Evolutionary conservation across 2,113 vertebrate species (phyloP).

Genomic region (Gasterosteus nipponicus): DNA sequence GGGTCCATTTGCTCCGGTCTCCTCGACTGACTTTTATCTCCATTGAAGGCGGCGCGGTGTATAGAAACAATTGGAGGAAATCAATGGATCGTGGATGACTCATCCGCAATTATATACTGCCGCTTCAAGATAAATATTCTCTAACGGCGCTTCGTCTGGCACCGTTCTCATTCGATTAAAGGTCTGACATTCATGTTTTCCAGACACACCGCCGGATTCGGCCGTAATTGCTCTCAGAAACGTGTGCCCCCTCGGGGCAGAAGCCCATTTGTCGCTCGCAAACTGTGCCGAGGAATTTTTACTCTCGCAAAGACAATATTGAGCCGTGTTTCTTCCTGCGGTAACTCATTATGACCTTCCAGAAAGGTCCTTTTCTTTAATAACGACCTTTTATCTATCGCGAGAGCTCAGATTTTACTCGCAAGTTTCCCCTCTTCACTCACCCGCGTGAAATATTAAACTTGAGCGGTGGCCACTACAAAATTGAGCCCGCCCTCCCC

Average conservation of each 20-base stretch:
- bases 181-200: slow-evolving; percentile 41
- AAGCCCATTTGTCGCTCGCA: slow-evolving; percentile 33
- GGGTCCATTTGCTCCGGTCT: slow-evolving; percentile 12
- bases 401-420: slow-evolving; percentile 12
- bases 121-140: slow-evolving; percentile 31
- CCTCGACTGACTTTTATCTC: background rate
- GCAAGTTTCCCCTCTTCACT: slow-evolving; percentile 10
- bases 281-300: slow-evolving; percentile 27
- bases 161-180: slow-evolving; percentile 39
- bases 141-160: slow-evolving; percentile 19
- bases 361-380: background rate
- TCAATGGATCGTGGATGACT: slow-evolving; percentile 38
- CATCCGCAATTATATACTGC: slow-evolving; percentile 27
- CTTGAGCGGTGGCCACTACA: background rate
- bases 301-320: background rate
- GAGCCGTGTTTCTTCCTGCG: slow-evolving; percentile 15
- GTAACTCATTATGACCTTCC: slow-evolving; percentile 30
- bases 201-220: slow-evolving; percentile 25
- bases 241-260: slow-evolving; percentile 15
- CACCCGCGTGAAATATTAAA: slow-evolving; percentile 4
- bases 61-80: slow-evolving; percentile 19
- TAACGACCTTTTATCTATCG: slow-evolving; percentile 4
- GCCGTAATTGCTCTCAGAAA: slow-evolving; percentile 45
- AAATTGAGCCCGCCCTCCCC: background rate
- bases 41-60: background rate